Conservation (phyloP, 2,888 invertebrate genomes). For the Leptinotarsa rubiginosa region DNA sequence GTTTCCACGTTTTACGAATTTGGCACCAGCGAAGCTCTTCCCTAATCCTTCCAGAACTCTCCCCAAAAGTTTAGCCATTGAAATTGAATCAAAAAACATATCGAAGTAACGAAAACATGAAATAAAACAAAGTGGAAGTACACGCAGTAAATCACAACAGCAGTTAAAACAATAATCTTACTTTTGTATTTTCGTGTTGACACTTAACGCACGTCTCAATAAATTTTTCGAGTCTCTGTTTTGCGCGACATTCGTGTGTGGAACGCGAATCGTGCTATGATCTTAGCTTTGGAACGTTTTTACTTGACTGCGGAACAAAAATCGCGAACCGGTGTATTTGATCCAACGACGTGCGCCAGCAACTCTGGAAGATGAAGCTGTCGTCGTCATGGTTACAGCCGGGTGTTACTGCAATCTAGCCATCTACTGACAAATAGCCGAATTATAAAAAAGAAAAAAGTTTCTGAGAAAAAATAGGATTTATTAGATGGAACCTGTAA, state of each 20-base stretch:
- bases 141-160: slow-evolving; percentile 8
- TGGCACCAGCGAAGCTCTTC: slow-evolving; percentile 34
- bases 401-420: slow-evolving; percentile 49
- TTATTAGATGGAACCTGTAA: not conserved
- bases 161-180: slow-evolving; percentile 23
- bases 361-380: slow-evolving; percentile 49
- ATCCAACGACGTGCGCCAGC: slow-evolving; percentile 21
- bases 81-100: not conserved
- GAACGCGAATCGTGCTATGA: slow-evolving; percentile 1
- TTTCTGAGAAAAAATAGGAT: not conserved
- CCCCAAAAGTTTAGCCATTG: not conserved
- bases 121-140: slow-evolving; percentile 5
- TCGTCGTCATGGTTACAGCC: slow-evolving; percentile 57
- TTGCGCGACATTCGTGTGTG: slow-evolving; percentile 22
- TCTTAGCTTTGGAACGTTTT: slow-evolving; percentile 30
- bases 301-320: slow-evolving; percentile 48
- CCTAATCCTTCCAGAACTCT: slow-evolving; percentile 1
- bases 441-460: not conserved
- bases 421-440: slow-evolving; percentile 40
- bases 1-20: slow-evolving; percentile 34
- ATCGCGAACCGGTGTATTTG: slow-evolving; percentile 32
- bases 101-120: not conserved
- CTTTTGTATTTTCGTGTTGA: slow-evolving; percentile 11
- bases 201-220: slow-evolving; percentile 21
- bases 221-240: not conserved